These are phyloP conservation scores for Chionodraco myersi DNA, from an alignment of 2,113 vertebrate species.

Conservation along the genomic window DNA sequence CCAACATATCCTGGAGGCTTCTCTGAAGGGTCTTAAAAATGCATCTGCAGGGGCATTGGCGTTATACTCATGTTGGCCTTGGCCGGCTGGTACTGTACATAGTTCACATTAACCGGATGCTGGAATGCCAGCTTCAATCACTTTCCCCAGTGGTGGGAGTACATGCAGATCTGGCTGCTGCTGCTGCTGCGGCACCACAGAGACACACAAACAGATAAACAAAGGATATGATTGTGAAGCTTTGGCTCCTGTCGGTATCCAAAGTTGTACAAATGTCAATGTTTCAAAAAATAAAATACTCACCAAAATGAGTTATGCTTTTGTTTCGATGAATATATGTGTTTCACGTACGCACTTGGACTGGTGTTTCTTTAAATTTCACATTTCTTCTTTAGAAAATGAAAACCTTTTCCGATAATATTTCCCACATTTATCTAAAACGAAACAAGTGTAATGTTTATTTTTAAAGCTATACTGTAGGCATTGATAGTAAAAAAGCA, in stretches of 20 bases:
- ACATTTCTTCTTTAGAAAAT: neutral
- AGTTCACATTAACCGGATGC: slow-evolving; percentile 67
- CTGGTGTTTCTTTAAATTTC: neutral
- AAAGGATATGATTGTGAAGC: slow-evolving; percentile 11
- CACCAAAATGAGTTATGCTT: too few relatives aligned
- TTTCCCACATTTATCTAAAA: neutral
- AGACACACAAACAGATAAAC: slow-evolving; percentile 3
- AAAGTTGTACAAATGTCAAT: slow-evolving; percentile 3
- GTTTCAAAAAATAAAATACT: neutral
- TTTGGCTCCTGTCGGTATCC: neutral
- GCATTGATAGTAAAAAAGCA: slow-evolving; percentile 2
- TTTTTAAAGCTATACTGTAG: neutral
- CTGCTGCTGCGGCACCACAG: slow-evolving; percentile 16
- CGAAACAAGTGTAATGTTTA: neutral
- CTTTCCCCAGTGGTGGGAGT: slow-evolving; percentile 48
- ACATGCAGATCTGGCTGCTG: slow-evolving; percentile 24
- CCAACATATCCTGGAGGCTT: slow-evolving; percentile 19
- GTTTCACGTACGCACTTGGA: neutral
- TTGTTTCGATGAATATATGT: neutral
- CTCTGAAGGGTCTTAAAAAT: slow-evolving; percentile 40
- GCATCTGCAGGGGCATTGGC: slow-evolving; percentile 51
- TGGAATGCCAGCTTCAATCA: slow-evolving; percentile 65
- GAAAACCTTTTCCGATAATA: neutral
- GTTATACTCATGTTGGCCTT: slow-evolving; percentile 37
- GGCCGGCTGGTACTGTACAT: slow-evolving; percentile 38